phyloP scores from a whole-genome alignment of 2,797 vertebrate genomes.

The Emydoidea blandingii region DNA sequence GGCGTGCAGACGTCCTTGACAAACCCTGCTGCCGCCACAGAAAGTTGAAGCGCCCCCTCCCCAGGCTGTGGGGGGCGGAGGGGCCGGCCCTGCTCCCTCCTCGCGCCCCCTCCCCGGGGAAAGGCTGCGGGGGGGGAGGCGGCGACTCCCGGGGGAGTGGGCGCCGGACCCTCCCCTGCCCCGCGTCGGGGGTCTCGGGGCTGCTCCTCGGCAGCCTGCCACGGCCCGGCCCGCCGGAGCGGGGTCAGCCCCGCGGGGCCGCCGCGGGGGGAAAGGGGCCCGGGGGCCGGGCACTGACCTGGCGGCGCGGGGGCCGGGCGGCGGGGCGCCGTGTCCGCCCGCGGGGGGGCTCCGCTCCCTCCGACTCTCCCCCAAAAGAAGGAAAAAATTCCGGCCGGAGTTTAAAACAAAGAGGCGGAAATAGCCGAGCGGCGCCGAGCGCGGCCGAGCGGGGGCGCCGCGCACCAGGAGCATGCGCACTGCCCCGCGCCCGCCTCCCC shows the following conservation, averaged over 20 bases:
- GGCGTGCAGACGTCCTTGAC: neutral
- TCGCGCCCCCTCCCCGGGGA: neutral
- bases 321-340: constrained; percentile 56
- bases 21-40: neutral
- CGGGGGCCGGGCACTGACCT: constrained; percentile 55
- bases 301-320: constrained; percentile 57
- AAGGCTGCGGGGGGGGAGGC: neutral
- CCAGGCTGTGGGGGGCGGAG: neutral
- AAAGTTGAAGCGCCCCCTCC: neutral
- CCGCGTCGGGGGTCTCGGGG: neutral
- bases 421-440: constrained; percentile 92
- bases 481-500: neutral
- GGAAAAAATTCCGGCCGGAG: constrained; percentile 80
- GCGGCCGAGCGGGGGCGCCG: constrained; percentile 87
- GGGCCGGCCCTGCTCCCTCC: neutral
- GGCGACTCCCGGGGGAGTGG: neutral
- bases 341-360: constrained; percentile 60
- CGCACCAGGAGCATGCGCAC: constrained; percentile 87
- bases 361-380: constrained; percentile 64
- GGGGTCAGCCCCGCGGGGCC: constrained; percentile 13
- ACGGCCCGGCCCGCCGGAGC: neutral
- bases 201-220: neutral
- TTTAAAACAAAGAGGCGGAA: constrained; percentile 99
- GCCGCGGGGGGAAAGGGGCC: constrained; percentile 15
- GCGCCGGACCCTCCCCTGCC: neutral